A percentile compares a stretch with the other conserved stretches of the same genome.
Evolutionary conservation across 2,888 invertebrate genomes (phyloP).

Genomic region (Seira musarum): DNA sequence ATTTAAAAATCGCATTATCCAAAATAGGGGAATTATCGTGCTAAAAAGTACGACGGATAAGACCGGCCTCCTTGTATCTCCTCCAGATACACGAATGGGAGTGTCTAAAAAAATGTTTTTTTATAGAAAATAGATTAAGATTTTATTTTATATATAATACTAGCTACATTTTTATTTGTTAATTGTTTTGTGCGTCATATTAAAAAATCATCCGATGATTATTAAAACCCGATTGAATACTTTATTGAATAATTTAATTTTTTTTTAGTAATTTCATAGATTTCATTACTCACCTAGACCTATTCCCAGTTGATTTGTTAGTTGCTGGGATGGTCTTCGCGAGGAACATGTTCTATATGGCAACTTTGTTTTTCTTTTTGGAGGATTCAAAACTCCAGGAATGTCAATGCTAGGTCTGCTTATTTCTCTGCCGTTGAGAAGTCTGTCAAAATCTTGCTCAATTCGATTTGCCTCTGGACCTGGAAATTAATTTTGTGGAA

Average conservation of each 20-base stretch:
- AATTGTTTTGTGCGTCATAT: no score
- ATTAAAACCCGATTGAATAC: no score
- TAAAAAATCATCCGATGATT: no score
- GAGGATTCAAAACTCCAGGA: conserved; percentile 81
- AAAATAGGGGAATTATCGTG: background rate
- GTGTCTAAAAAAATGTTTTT: conserved; percentile 22
- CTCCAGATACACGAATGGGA: conserved; percentile 29
- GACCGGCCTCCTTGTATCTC: background rate
- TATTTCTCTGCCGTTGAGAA: conserved; percentile 83
- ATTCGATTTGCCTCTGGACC: conserved; percentile 84
- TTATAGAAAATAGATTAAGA: background rate
- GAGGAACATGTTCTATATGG: conserved; percentile 85
- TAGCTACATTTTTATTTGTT: conserved; percentile 6
- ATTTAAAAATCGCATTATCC: background rate
- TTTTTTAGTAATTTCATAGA: no score
- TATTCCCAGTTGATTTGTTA: conserved; percentile 55
- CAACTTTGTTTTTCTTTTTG: conserved; percentile 80
- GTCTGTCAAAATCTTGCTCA: conserved; percentile 84
- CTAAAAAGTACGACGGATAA: background rate
- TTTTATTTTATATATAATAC: background rate
- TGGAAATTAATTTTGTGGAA: no score
- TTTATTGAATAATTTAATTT: no score
- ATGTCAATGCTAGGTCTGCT: conserved; percentile 84
- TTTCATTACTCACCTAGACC: conserved; percentile 27
- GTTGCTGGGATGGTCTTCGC: conserved; percentile 58